These are phyloP conservation scores for Hyles vespertilio DNA, from an alignment of 1,140 invertebrate genomes.

Conservation along the genomic window DNA sequence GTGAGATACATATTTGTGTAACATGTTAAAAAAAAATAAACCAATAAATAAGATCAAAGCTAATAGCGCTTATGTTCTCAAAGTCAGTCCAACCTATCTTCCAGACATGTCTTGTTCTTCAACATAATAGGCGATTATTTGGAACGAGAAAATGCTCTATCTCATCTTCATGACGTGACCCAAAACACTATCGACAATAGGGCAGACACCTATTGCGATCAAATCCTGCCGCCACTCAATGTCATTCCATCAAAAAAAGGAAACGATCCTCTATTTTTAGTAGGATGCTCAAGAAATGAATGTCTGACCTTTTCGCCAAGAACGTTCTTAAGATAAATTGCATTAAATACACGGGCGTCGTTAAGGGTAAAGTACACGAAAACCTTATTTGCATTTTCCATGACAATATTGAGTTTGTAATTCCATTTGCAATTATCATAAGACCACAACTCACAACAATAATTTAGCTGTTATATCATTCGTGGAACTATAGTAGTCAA, in stretches of 20 bases:
- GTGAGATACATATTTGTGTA: no score
- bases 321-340: no score
- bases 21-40: slow-evolving; percentile 26
- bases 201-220: slow-evolving; percentile 27
- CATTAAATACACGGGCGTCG: no score
- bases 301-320: no score
- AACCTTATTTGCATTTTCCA: no score
- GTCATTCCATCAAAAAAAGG: slow-evolving; percentile 14
- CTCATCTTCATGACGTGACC: slow-evolving; percentile 26
- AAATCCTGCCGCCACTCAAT: slow-evolving; percentile 21
- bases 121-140: slow-evolving; percentile 53
- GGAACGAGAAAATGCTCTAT: slow-evolving; percentile 54
- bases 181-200: slow-evolving; percentile 24
- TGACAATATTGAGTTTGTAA: no score
- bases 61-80: no score
- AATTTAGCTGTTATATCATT: no score
- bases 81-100: slow-evolving; percentile 17
- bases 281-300: slow-evolving; percentile 8
- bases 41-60: slow-evolving; percentile 15
- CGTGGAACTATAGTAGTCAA: no score
- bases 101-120: slow-evolving; percentile 26
- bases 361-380: no score
- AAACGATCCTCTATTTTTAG: slow-evolving; percentile 11
- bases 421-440: no score
- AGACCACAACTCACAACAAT: no score